Conservation (phyloP, 2,888 invertebrate genomes). For the Cheilosia vernalis region DNA sequence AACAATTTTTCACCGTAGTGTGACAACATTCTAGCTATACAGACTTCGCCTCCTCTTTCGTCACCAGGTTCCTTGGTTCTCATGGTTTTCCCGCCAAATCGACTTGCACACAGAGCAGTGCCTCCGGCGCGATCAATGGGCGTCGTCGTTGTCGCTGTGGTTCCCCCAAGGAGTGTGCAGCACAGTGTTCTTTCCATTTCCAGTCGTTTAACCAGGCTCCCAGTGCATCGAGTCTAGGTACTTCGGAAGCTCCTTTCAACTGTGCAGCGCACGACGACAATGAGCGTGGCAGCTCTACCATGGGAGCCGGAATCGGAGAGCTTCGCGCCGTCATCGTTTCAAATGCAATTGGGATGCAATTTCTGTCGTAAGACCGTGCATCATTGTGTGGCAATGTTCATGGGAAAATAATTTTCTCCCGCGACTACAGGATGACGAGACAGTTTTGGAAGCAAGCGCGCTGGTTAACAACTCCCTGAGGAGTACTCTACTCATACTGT, state of each 20-base stretch:
- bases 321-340: conserved; percentile 66
- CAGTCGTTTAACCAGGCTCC: conserved; percentile 47
- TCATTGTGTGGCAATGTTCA: conserved; percentile 69
- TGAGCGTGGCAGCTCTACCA: conserved; percentile 36
- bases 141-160: conserved; percentile 9
- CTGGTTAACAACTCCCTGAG: conserved; percentile 48
- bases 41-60: conserved; percentile 29
- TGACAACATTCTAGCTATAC: conserved; percentile 64
- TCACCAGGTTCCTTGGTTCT: conserved; percentile 41
- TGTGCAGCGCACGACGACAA: conserved; percentile 24
- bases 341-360: conserved; percentile 73
- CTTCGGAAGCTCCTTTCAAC: conserved; percentile 72
- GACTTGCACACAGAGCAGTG: conserved; percentile 6
- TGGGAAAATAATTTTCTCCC: conserved; percentile 69
- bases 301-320: conserved; percentile 59
- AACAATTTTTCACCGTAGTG: conserved; percentile 53
- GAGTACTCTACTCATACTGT: conserved; percentile 18
- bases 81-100: conserved; percentile 72
- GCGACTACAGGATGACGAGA: conserved; percentile 49
- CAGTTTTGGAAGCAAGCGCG: conserved; percentile 25
- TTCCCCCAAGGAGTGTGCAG: conserved; percentile 68
- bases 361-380: conserved; percentile 72
- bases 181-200: conserved; percentile 22
- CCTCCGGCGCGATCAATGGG: conserved; percentile 60
- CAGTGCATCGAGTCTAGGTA: conserved; percentile 59